These are phyloP conservation scores for Sycophila sp. DNA, from an alignment of 1,140 invertebrate species.

Conservation along the genomic window DNA sequence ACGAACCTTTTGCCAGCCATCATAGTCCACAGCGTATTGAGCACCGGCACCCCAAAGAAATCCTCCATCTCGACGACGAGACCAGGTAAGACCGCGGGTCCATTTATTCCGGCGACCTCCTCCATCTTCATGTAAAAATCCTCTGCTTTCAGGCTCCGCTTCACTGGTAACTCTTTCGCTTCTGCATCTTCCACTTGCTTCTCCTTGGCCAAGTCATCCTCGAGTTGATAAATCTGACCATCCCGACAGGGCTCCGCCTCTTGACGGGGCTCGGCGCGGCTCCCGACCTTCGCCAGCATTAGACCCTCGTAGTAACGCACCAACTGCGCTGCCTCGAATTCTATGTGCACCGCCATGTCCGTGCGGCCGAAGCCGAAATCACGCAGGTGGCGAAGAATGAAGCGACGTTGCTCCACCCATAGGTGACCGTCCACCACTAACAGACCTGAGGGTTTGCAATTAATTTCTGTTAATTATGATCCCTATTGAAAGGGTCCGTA, in stretches of 20 bases:
- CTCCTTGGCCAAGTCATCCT: slow-evolving; percentile 35
- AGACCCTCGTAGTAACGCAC: slow-evolving; percentile 68
- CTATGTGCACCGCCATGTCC: slow-evolving; percentile 77
- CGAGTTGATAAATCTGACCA: slow-evolving; percentile 53
- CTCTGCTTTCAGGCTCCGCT: slow-evolving; percentile 47
- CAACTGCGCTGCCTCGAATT: slow-evolving; percentile 74
- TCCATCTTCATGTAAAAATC: slow-evolving; percentile 58
- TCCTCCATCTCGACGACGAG: slow-evolving; percentile 73
- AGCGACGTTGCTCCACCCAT: slow-evolving; percentile 86
- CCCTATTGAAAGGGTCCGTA: too few relatives aligned
- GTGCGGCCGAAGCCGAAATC: slow-evolving; percentile 84
- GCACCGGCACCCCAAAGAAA: slow-evolving; percentile 78
- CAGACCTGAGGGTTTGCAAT: slow-evolving; percentile 59
- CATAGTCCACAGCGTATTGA: slow-evolving; percentile 90
- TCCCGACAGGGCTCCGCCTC: slow-evolving; percentile 18
- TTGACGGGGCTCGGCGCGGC: neutral
- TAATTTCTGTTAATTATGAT: too few relatives aligned
- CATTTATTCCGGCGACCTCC: slow-evolving; percentile 51
- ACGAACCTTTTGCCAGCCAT: slow-evolving; percentile 78
- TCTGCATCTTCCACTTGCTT: neutral
- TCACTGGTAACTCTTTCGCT: slow-evolving; percentile 37
- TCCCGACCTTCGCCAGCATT: slow-evolving; percentile 39
- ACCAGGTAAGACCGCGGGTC: slow-evolving; percentile 50
- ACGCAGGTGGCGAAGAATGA: slow-evolving; percentile 79
- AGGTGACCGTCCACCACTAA: slow-evolving; percentile 79